These are phyloP conservation scores for Prietella phreatophila DNA, from an alignment of 2,113 vertebrate genomes.

Conservation along the genomic window DNA sequence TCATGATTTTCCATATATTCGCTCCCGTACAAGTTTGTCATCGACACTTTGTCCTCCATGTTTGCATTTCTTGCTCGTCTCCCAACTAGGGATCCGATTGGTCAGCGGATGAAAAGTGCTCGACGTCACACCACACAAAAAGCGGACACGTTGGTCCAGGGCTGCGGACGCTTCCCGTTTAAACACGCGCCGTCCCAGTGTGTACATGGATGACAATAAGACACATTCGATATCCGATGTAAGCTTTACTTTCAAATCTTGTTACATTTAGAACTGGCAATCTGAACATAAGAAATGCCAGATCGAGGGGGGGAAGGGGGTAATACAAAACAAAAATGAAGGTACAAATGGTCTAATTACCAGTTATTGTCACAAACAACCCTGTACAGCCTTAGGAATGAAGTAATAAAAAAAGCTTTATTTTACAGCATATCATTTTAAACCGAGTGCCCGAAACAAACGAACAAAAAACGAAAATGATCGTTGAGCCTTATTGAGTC, in stretches of 20 bases:
- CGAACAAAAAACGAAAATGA: constrained; percentile 71
- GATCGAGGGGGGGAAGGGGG: constrained; percentile 63
- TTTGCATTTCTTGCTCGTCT: neutral
- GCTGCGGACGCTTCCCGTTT: neutral
- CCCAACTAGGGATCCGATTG: neutral
- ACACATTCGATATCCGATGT: constrained; percentile 81
- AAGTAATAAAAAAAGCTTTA: constrained; percentile 94
- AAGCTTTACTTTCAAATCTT: constrained; percentile 99
- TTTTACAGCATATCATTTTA: constrained; percentile 94
- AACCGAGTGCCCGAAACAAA: constrained; percentile 78
- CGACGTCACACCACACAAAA: too few relatives aligned
- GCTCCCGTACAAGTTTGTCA: neutral
- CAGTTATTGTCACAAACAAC: constrained; percentile 98
- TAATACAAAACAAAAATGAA: constrained; percentile 72
- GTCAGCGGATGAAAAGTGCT: neutral
- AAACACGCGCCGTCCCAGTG: neutral
- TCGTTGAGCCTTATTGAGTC: constrained; percentile 74
- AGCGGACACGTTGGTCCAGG: neutral
- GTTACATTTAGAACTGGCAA: constrained; percentile 99
- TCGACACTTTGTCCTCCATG: neutral
- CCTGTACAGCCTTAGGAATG: constrained; percentile 96
- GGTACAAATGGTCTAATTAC: constrained; percentile 84
- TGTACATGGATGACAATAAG: constrained; percentile 47
- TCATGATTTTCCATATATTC: too few relatives aligned
- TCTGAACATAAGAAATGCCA: constrained; percentile 87